Conservation (phyloP, 2,113 vertebrate species). For the Australoheros scitulus region DNA sequence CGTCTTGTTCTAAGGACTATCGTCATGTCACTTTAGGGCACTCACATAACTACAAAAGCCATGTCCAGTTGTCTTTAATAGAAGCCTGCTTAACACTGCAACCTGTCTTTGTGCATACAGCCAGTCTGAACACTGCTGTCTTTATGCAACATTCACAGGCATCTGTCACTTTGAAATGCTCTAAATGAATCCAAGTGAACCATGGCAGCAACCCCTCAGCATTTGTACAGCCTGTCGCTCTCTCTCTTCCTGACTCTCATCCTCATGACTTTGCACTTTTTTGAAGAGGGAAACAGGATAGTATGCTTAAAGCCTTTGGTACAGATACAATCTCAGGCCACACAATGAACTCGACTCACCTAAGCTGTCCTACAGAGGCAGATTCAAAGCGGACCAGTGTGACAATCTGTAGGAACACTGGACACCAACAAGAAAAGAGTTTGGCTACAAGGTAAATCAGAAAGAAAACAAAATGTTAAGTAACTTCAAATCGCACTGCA, state of each 20-base stretch:
- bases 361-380: slow-evolving; percentile 41
- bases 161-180: slow-evolving; percentile 56
- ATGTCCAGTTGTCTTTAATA: slow-evolving; percentile 29
- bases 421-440: slow-evolving; percentile 25
- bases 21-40: slow-evolving; percentile 24
- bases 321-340: slow-evolving; percentile 38
- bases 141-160: slow-evolving; percentile 32
- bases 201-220: slow-evolving; percentile 18
- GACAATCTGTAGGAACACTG: slow-evolving; percentile 14
- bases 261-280: slow-evolving; percentile 33
- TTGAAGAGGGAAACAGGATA: background rate
- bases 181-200: slow-evolving; percentile 37
- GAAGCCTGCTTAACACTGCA: slow-evolving; percentile 31
- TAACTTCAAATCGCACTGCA: slow-evolving; percentile 20
- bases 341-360: slow-evolving; percentile 42
- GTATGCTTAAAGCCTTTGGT: slow-evolving; percentile 19
- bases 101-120: slow-evolving; percentile 35
- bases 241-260: background rate
- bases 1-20: background rate
- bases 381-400: slow-evolving; percentile 6
- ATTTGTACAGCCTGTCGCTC: background rate
- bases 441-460: slow-evolving; percentile 41
- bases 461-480: slow-evolving; percentile 28
- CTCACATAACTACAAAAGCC: slow-evolving; percentile 20
- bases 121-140: background rate